phyloP scores from a whole-genome alignment of 1,140 invertebrate genomes.

The Drosophila oshimai region DNA sequence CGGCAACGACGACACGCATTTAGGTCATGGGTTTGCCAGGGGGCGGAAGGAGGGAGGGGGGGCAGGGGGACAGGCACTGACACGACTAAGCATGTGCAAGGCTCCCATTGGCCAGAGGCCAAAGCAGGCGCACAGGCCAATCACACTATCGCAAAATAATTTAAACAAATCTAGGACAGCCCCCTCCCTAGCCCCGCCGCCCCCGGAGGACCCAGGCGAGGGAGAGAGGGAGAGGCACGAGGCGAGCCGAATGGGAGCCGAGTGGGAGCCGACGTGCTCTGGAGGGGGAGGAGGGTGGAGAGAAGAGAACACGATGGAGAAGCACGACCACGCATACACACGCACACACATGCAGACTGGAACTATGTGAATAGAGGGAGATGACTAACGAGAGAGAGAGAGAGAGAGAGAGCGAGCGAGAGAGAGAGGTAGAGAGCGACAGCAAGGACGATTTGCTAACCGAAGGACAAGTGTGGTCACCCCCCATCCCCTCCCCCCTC shows the following conservation, averaged over 20 bases:
- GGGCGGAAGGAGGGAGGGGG: not conserved
- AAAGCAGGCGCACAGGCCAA: constrained; percentile 74
- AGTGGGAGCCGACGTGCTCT: not conserved
- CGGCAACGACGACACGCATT: constrained; percentile 65
- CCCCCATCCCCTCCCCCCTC: not conserved
- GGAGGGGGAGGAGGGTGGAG: not conserved
- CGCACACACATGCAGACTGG: constrained; percentile 10
- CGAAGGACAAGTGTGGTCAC: constrained; percentile 44
- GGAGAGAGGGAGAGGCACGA: not conserved
- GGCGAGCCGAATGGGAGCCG: not conserved
- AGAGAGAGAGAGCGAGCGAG: constrained; percentile 27
- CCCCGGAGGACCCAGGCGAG: constrained; percentile 6
- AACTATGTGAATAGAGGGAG: constrained; percentile 37
- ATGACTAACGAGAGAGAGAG: not conserved
- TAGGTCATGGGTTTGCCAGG: constrained; percentile 47
- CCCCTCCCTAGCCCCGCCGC: not conserved
- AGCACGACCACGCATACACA: constrained; percentile 42
- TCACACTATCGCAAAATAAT: constrained; percentile 82
- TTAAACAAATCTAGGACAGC: constrained; percentile 82
- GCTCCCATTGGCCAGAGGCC: constrained; percentile 68
- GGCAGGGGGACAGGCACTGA: constrained; percentile 5
- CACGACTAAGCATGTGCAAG: constrained; percentile 76
- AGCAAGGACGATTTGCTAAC: constrained; percentile 63
- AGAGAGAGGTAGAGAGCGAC: not conserved
- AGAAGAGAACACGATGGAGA: constrained; percentile 27